These are phyloP conservation scores for Sphinx pinastri DNA, from an alignment of 2,888 invertebrate species.

Conservation along the genomic window DNA sequence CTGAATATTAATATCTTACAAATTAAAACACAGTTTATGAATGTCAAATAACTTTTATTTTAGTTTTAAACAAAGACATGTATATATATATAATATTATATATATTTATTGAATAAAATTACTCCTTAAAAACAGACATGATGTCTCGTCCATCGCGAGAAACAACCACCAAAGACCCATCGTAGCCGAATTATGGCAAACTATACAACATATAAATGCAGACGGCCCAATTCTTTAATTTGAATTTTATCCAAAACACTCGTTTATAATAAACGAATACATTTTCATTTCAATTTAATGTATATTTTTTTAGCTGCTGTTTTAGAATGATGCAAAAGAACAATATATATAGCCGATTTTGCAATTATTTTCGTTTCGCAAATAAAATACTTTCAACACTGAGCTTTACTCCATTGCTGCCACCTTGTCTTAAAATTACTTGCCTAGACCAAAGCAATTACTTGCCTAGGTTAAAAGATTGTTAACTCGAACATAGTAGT, in stretches of 20 bases:
- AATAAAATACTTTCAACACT: neutral
- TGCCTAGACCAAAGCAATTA: neutral
- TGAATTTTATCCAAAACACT: slow-evolving; percentile 28
- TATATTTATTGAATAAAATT: slow-evolving; percentile 75
- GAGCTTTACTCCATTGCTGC: neutral
- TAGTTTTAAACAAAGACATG: slow-evolving; percentile 78
- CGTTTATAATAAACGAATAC: slow-evolving; percentile 6
- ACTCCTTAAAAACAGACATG: slow-evolving; percentile 74
- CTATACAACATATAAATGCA: slow-evolving; percentile 55
- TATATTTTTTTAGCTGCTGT: slow-evolving; percentile 29
- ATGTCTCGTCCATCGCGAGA: slow-evolving; percentile 67
- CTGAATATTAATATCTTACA: neutral
- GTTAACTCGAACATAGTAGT: neutral
- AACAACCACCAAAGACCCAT: slow-evolving; percentile 71
- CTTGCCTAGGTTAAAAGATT: neutral
- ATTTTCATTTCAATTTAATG: neutral
- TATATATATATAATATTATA: slow-evolving; percentile 65
- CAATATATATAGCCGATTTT: slow-evolving; percentile 5
- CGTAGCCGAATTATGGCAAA: slow-evolving; percentile 68
- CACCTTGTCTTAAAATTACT: neutral
- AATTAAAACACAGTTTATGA: slow-evolving; percentile 39
- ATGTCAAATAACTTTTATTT: slow-evolving; percentile 81
- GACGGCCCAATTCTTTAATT: slow-evolving; percentile 58
- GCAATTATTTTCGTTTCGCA: neutral
- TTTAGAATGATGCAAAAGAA: slow-evolving; percentile 25